Conservation (phyloP, 2,113 vertebrate species). For the Ardeotis arabs region DNA sequence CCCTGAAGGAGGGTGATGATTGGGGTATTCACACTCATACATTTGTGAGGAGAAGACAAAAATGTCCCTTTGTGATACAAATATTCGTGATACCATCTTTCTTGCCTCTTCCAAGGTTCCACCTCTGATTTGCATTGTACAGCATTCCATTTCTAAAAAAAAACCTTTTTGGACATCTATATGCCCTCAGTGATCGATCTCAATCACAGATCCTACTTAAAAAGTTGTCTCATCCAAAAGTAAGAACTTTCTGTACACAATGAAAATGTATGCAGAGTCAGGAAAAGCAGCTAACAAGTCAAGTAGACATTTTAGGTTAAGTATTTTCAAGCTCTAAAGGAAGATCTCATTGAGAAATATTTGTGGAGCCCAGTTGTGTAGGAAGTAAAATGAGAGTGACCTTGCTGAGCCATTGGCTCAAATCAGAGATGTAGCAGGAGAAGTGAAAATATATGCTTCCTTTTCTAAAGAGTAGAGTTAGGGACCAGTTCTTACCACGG, state of each 20-base stretch:
- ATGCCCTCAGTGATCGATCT: neutral
- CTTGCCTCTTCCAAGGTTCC: neutral
- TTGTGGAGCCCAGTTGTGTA: neutral
- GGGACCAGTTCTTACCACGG: slow-evolving; percentile 18
- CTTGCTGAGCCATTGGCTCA: slow-evolving; percentile 13
- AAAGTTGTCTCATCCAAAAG: neutral
- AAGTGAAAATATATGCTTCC: slow-evolving; percentile 27
- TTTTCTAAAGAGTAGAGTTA: slow-evolving; percentile 51
- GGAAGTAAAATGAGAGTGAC: neutral
- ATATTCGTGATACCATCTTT: neutral
- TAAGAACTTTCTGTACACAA: neutral
- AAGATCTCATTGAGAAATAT: neutral
- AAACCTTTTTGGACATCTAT: neutral
- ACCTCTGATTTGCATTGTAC: neutral
- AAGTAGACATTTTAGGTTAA: neutral
- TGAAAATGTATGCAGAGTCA: neutral
- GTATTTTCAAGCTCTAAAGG: neutral
- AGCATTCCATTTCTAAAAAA: neutral
- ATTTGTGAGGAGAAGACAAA: neutral
- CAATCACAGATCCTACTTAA: neutral
- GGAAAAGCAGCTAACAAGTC: neutral
- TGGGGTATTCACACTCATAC: neutral
- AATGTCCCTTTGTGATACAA: neutral
- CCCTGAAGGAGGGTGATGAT: neutral
- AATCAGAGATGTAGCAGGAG: neutral